phyloP scores from a whole-genome alignment of 1,140 invertebrate species.

The Diachasma alloeum region DNA sequence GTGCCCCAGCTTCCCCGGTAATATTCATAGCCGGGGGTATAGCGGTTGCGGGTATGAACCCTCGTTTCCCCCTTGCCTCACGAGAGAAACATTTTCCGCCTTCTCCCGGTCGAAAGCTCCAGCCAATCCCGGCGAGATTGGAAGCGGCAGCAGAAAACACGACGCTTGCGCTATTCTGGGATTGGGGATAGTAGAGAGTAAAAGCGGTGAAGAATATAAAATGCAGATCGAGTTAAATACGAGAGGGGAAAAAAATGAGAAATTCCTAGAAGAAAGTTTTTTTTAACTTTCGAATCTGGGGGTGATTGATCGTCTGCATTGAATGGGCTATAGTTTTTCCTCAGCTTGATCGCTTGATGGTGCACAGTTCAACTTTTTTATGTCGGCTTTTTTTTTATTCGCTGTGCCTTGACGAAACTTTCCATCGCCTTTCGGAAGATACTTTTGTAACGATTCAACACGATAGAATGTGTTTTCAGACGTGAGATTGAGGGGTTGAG shows the following conservation, averaged over 20 bases:
- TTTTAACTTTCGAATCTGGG: background rate
- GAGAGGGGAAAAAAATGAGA: background rate
- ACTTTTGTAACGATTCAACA: background rate
- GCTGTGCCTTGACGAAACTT: no score
- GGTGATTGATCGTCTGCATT: background rate
- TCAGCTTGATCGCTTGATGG: no score
- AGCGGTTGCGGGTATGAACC: constrained; percentile 56
- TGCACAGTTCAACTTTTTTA: no score
- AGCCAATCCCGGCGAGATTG: constrained; percentile 44
- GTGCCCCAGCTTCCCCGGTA: constrained; percentile 44
- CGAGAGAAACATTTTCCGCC: background rate
- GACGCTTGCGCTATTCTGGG: constrained; percentile 47
- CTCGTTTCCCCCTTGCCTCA: constrained; percentile 22
- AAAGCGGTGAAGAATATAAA: background rate
- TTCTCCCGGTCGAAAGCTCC: constrained; percentile 26
- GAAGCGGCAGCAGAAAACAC: constrained; percentile 42
- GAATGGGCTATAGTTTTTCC: background rate
- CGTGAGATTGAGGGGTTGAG: background rate
- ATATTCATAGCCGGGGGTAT: constrained; percentile 59
- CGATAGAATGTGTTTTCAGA: background rate
- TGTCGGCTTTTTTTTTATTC: no score
- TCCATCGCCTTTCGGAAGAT: no score
- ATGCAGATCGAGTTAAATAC: background rate
- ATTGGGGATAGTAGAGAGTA: constrained; percentile 14
- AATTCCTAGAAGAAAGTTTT: background rate